Conservation (phyloP, 1,140 invertebrate genomes). For the Leptinotarsa defecta region DNA sequence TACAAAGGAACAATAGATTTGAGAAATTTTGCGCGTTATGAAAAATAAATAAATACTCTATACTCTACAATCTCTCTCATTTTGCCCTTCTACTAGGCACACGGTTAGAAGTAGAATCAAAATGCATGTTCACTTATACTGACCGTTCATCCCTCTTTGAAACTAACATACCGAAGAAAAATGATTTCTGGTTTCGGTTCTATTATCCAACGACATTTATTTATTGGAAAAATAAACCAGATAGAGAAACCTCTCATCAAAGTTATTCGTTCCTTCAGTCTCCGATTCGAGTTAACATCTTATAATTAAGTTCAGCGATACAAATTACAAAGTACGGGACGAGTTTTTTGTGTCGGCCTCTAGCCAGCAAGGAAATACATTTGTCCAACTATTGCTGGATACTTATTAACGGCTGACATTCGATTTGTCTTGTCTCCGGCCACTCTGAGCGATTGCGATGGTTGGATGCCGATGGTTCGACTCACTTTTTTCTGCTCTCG, state of each 20-base stretch:
- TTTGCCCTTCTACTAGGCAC: no score
- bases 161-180: background rate
- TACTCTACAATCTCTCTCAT: background rate
- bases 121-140: no score
- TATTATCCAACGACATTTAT: slow-evolving; percentile 37
- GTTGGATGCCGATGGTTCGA: slow-evolving; percentile 36
- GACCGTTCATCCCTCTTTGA: background rate
- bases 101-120: no score
- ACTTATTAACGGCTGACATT: slow-evolving; percentile 58
- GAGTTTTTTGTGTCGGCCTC: slow-evolving; percentile 52
- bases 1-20: no score
- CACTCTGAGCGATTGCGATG: slow-evolving; percentile 51
- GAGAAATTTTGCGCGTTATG: no score
- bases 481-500: slow-evolving; percentile 34
- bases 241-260: slow-evolving; percentile 52
- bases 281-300: slow-evolving; percentile 45
- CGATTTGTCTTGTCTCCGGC: slow-evolving; percentile 57
- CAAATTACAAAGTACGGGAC: slow-evolving; percentile 56
- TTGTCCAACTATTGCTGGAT: slow-evolving; percentile 56
- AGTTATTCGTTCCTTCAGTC: slow-evolving; percentile 43
- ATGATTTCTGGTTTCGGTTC: background rate
- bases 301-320: slow-evolving; percentile 56
- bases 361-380: slow-evolving; percentile 52
- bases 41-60: no score
- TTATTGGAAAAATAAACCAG: slow-evolving; percentile 40